Percentiles rank a stretch among this genome's conserved stretches.
These are phyloP conservation scores for Phlogophora meticulosa DNA, from an alignment of 2,888 invertebrate genomes.

Conservation along the genomic window DNA sequence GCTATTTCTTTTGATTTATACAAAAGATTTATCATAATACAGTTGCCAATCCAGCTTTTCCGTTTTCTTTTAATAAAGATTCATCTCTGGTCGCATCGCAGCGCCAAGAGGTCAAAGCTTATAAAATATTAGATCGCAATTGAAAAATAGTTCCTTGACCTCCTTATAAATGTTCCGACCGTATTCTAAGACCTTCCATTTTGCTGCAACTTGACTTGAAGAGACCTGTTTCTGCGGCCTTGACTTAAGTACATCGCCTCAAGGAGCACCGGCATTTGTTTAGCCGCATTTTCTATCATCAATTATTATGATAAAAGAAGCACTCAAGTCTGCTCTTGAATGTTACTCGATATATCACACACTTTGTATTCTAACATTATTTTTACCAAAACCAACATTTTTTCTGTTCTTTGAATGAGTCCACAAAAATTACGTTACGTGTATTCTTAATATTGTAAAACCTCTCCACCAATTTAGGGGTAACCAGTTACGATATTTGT, in stretches of 20 bases:
- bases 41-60: not conserved
- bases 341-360: not conserved
- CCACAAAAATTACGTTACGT: no score
- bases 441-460: no score
- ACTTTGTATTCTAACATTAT: no score
- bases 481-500: no score
- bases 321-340: no score
- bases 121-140: not conserved
- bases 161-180: not conserved
- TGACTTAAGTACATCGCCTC: not conserved
- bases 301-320: no score
- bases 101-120: not conserved
- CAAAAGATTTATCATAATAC: not conserved
- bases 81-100: not conserved
- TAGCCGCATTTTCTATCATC: not conserved
- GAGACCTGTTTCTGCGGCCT: not conserved
- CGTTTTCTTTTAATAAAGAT: not conserved
- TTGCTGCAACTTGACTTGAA: not conserved
- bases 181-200: not conserved
- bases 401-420: no score
- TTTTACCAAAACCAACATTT: no score
- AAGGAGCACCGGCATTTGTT: not conserved
- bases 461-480: no score
- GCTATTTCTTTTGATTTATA: no score
- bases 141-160: not conserved